phyloP scores from a whole-genome alignment of 1,140 invertebrate species.

The Frieseomelitta varia region DNA sequence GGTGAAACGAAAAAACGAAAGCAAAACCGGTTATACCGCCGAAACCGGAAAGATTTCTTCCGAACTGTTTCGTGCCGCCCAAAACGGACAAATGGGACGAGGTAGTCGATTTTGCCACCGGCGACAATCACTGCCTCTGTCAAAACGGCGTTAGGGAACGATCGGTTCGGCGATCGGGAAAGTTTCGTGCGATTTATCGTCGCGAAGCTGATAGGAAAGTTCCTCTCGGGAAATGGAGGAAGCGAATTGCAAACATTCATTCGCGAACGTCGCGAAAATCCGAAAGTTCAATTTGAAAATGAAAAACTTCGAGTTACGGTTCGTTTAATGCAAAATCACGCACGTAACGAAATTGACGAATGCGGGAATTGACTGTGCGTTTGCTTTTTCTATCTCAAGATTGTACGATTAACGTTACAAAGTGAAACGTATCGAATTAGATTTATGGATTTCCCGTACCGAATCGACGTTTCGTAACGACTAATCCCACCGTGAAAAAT shows the following conservation, averaged over 20 bases:
- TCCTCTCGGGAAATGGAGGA: neutral
- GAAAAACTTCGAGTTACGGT: neutral
- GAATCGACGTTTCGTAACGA: neutral
- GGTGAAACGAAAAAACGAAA: constrained; percentile 61
- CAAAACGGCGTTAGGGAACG: constrained; percentile 3
- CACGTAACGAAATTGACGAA: too few species aligned
- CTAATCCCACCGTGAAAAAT: neutral
- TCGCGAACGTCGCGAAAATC: neutral
- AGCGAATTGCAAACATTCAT: neutral
- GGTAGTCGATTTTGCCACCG: constrained; percentile 69
- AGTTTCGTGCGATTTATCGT: neutral
- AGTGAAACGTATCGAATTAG: neutral
- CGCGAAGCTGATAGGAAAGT: too few species aligned
- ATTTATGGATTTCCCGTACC: neutral
- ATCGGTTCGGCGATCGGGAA: neutral
- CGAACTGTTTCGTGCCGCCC: constrained; percentile 70
- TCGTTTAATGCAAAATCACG: too few species aligned
- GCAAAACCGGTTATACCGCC: constrained; percentile 77
- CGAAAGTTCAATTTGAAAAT: neutral
- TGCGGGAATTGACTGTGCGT: too few species aligned
- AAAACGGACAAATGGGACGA: constrained; percentile 79
- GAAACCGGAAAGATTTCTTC: constrained; percentile 80
- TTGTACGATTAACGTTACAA: neutral
- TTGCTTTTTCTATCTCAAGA: too few species aligned
- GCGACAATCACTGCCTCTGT: constrained; percentile 63